These are phyloP conservation scores for Perca flavescens DNA, from an alignment of 2,113 vertebrate genomes.

Conservation along the genomic window DNA sequence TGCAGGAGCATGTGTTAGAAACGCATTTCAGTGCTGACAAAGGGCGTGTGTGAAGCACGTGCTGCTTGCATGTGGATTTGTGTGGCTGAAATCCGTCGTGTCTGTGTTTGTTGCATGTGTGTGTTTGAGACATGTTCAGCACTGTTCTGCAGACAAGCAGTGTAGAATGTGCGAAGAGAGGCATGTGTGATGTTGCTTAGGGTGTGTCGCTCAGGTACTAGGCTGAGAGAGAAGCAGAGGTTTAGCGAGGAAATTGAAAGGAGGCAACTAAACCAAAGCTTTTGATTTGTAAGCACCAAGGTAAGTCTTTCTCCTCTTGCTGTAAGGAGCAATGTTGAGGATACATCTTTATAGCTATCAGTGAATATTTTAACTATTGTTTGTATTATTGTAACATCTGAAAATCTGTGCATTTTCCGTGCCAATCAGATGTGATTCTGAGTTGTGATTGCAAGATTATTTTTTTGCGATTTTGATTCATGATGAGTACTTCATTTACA, in stretches of 20 bases:
- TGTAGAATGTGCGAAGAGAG: conserved; percentile 54
- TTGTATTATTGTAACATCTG: background rate
- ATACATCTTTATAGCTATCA: background rate
- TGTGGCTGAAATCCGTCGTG: conserved; percentile 10
- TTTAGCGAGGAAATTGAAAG: conserved; percentile 10
- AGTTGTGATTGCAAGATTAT: background rate
- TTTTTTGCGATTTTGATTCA: background rate
- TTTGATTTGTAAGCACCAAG: conserved; percentile 55
- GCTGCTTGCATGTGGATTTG: conserved; percentile 20
- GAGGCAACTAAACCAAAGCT: conserved; percentile 19
- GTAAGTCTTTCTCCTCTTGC: conserved; percentile 58
- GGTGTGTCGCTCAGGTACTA: conserved; percentile 66
- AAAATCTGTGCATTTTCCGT: background rate
- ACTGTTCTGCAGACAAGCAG: conserved; percentile 55
- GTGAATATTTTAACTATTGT: conserved; percentile 1
- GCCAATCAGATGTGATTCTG: background rate
- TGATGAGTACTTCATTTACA: background rate
- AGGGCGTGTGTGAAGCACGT: conserved; percentile 19
- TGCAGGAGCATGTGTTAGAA: conserved; percentile 34
- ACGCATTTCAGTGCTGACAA: conserved; percentile 10
- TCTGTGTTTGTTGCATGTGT: conserved; percentile 44
- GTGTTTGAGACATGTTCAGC: conserved; percentile 41
- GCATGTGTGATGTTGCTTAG: conserved; percentile 49
- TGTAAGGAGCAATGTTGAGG: background rate
- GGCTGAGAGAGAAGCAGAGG: conserved; percentile 46